Percentiles rank a stretch among this genome's conserved stretches.
Evolutionary conservation across 1,140 invertebrate genomes (phyloP).

Genomic region (Piezodorus guildinii): DNA sequence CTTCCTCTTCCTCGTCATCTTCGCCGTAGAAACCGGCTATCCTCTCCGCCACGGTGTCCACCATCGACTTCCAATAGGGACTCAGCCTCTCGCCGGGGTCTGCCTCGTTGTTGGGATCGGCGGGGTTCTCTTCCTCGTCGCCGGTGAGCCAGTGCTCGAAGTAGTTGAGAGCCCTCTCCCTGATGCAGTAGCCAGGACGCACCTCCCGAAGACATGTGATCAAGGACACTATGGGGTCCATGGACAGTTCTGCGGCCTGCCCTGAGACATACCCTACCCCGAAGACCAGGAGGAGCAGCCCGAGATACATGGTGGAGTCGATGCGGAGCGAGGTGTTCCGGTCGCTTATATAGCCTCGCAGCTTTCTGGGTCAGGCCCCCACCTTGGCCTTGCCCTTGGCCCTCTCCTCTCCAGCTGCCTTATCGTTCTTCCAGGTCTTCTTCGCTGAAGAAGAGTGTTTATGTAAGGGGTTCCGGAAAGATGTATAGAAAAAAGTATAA

Average conservation of each 20-base stretch:
- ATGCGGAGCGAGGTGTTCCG: background rate
- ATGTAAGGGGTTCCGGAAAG: too few species aligned
- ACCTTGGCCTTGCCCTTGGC: constrained; percentile 7
- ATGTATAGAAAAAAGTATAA: too few species aligned
- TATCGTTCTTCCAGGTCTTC: background rate
- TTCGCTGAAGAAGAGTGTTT: too few species aligned
- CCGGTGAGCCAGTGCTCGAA: constrained; percentile 20
- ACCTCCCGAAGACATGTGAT: constrained; percentile 14
- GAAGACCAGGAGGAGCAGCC: background rate
- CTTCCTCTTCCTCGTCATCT: constrained; percentile 15
- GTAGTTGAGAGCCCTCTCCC: constrained; percentile 16
- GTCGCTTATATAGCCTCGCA: constrained; percentile 12
- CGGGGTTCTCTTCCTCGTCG: constrained; percentile 7
- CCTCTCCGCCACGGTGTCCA: constrained; percentile 16
- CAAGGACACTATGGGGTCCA: constrained; percentile 17
- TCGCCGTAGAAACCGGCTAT: constrained; percentile 15
- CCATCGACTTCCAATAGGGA: constrained; percentile 16
- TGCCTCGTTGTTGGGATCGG: background rate
- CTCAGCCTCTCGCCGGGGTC: background rate
- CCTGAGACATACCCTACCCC: background rate
- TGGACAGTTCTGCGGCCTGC: constrained; percentile 3
- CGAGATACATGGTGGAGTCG: background rate
- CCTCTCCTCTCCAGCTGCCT: background rate
- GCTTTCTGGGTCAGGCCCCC: background rate
- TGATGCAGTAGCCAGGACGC: constrained; percentile 18